Conservation (phyloP, 2,113 vertebrate genomes). For the Arothron firmamentum region DNA sequence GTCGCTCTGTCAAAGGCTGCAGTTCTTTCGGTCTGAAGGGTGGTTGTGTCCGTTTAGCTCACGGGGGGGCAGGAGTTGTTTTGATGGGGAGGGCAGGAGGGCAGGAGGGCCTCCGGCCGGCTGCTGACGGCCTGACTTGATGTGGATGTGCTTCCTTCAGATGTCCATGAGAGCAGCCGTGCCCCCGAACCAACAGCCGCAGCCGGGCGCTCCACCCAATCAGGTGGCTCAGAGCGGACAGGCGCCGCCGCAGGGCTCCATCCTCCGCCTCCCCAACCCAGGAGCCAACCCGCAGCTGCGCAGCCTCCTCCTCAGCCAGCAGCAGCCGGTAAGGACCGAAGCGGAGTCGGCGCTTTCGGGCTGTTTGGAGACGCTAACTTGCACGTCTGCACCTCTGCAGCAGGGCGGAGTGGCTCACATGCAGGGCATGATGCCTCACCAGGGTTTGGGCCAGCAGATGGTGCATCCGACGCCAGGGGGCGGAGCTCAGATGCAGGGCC, state of each 20-base stretch:
- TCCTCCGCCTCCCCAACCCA: slow-evolving; percentile 85
- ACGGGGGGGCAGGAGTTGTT: too few relatives aligned
- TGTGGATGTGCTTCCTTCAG: slow-evolving; percentile 45
- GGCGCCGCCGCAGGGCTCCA: slow-evolving; percentile 76
- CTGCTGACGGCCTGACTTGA: too few relatives aligned
- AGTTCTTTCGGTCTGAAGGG: too few relatives aligned
- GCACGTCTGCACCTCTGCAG: slow-evolving; percentile 50
- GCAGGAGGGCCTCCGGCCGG: too few relatives aligned
- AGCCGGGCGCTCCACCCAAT: slow-evolving; percentile 77
- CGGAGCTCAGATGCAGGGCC: slow-evolving; percentile 79
- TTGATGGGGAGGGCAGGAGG: too few relatives aligned
- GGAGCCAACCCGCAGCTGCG: slow-evolving; percentile 91
- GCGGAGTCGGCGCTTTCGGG: too few relatives aligned
- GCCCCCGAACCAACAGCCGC: slow-evolving; percentile 73
- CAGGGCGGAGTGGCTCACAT: slow-evolving; percentile 83
- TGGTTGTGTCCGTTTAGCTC: too few relatives aligned
- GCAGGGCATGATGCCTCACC: slow-evolving; percentile 80
- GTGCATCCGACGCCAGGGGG: slow-evolving; percentile 79
- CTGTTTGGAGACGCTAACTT: background rate
- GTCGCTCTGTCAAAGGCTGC: too few relatives aligned
- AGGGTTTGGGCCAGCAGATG: slow-evolving; percentile 80
- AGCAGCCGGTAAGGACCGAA: slow-evolving; percentile 79
- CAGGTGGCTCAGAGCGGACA: slow-evolving; percentile 73
- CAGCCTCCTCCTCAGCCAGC: slow-evolving; percentile 89
- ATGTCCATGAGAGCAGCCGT: slow-evolving; percentile 79